Conservation (phyloP, 2,113 vertebrate genomes). For the Hipposideros armiger region DNA sequence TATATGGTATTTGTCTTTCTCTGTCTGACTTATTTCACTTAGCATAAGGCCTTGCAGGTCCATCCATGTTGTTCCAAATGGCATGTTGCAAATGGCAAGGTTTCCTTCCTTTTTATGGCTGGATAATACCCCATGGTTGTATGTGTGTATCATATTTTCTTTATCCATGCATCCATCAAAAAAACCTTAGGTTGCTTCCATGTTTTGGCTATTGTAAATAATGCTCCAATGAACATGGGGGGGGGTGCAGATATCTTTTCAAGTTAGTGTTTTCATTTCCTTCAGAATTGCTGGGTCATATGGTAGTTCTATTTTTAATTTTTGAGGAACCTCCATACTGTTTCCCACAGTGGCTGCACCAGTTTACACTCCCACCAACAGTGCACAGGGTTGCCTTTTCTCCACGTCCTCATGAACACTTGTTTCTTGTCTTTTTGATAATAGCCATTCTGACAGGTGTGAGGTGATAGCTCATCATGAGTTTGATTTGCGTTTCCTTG, state of each 20-base stretch:
- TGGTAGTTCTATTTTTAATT: neutral
- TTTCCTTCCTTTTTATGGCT: neutral
- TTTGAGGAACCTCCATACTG: neutral
- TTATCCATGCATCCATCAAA: neutral
- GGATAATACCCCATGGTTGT: neutral
- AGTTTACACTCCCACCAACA: neutral
- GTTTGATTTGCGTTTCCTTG: neutral
- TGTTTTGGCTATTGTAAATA: neutral
- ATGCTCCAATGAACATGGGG: neutral
- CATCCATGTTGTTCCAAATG: neutral
- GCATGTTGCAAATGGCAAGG: neutral
- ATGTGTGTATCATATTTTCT: neutral
- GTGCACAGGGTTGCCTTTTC: neutral
- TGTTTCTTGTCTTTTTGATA: neutral
- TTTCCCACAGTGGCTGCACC: neutral
- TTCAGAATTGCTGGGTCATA: neutral
- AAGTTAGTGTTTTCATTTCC: neutral
- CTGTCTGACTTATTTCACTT: neutral
- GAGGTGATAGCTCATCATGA: neutral
- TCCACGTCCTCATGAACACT: neutral
- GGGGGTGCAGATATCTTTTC: neutral
- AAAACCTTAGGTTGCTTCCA: neutral
- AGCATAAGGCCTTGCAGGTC: neutral
- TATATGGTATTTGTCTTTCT: neutral
- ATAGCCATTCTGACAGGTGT: neutral